phyloP scores from a whole-genome alignment of 1,140 invertebrate species.

The Tribolium castaneum region DNA sequence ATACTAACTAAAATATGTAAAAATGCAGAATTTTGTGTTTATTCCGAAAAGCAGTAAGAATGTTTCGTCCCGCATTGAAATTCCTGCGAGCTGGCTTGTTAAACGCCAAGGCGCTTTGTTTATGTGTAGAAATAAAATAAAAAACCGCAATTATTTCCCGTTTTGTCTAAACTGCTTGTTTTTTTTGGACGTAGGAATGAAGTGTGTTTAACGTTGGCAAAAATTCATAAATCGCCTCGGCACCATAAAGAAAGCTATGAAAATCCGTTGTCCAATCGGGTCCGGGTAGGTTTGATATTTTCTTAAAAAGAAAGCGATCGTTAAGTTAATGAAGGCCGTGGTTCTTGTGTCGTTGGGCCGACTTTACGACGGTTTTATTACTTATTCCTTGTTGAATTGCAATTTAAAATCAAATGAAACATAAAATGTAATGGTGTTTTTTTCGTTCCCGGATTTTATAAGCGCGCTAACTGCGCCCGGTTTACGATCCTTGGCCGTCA shows the following conservation, averaged over 20 bases:
- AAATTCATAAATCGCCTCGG: slow-evolving; percentile 3
- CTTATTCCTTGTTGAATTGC: slow-evolving; percentile 30
- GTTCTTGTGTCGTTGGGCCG: slow-evolving; percentile 26
- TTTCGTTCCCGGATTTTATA: slow-evolving; percentile 10
- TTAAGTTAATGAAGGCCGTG: slow-evolving; percentile 35
- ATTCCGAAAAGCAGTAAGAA: too few relatives aligned
- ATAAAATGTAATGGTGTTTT: slow-evolving; percentile 10
- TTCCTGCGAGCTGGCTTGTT: neutral
- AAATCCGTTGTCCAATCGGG: neutral
- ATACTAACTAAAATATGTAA: neutral
- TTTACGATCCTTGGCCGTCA: neutral
- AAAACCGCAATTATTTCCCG: neutral
- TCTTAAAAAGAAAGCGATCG: slow-evolving; percentile 28
- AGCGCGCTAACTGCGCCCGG: neutral
- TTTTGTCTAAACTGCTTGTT: neutral
- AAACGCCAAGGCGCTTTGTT: neutral
- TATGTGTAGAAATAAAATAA: neutral
- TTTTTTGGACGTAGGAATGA: neutral
- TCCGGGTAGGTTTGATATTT: slow-evolving; percentile 20
- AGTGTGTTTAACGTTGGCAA: neutral
- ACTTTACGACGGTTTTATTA: slow-evolving; percentile 22
- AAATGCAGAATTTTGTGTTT: neutral
- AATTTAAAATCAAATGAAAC: slow-evolving; percentile 36
- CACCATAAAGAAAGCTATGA: neutral
- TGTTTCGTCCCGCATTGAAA: neutral